phyloP scores from a whole-genome alignment of 2,113 vertebrate species.

The Sylvilagus bachmani region DNA sequence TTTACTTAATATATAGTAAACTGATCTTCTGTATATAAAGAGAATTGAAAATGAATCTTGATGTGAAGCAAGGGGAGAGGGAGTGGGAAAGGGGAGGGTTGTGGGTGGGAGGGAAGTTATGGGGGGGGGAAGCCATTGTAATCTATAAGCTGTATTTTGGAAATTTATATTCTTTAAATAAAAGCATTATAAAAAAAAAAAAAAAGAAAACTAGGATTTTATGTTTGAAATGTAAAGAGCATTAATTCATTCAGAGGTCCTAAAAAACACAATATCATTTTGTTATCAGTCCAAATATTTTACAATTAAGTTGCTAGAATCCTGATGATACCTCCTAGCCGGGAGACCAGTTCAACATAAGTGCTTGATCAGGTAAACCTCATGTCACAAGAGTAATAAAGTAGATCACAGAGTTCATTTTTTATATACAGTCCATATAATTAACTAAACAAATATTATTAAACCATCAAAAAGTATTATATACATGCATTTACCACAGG shows the following conservation, averaged over 20 bases:
- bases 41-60: no score
- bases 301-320: background rate
- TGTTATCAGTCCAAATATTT: background rate
- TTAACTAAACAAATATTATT: background rate
- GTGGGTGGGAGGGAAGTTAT: no score
- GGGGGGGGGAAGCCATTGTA: no score
- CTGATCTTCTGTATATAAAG: no score
- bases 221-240: background rate
- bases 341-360: background rate
- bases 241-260: no score
- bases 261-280: background rate
- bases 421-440: background rate
- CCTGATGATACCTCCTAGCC: background rate
- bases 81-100: no score
- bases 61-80: no score
- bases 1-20: no score
- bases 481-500: no score
- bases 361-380: background rate
- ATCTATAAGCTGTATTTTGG: no score
- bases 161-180: no score
- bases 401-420: background rate
- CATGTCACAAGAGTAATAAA: background rate
- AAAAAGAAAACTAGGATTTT: background rate
- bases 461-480: background rate
- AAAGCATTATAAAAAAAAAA: background rate